Conservation (phyloP, 2,113 vertebrate species). For the Tichodroma muraria region DNA sequence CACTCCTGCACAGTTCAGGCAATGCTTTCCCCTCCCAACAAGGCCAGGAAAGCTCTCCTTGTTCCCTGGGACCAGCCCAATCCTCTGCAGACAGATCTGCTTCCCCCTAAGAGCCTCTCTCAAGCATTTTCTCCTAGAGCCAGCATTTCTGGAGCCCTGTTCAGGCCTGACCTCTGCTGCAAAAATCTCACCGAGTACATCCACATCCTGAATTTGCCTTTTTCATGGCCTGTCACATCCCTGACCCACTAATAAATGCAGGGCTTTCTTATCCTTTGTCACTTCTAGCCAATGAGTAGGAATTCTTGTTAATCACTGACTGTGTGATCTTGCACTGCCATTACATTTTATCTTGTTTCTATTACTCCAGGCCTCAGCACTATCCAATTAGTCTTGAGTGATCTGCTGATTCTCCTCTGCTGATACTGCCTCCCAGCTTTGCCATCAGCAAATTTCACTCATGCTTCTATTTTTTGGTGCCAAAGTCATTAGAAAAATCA, state of each 20-base stretch:
- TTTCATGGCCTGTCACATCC: neutral
- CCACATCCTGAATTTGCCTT: neutral
- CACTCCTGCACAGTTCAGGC: neutral
- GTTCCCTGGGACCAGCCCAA: neutral
- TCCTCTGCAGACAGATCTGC: neutral
- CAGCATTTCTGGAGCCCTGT: neutral
- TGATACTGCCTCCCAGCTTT: slow-evolving; percentile 23
- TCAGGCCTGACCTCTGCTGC: neutral
- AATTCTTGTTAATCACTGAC: slow-evolving; percentile 40
- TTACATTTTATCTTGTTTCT: slow-evolving; percentile 56
- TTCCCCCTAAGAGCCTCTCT: neutral
- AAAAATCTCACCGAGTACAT: neutral
- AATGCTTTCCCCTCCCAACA: neutral
- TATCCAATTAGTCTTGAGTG: slow-evolving; percentile 59
- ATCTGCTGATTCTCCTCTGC: slow-evolving; percentile 35
- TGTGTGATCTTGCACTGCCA: slow-evolving; percentile 42
- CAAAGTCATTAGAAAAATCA: neutral
- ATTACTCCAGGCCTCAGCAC: slow-evolving; percentile 11
- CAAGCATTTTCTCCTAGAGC: neutral
- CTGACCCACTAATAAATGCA: slow-evolving; percentile 22
- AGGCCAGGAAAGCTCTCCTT: neutral
- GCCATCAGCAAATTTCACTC: slow-evolving; percentile 36
- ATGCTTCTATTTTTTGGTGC: neutral
- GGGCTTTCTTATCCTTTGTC: slow-evolving; percentile 33
- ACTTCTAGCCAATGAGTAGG: neutral